phyloP scores from a whole-genome alignment of 35 echinoderm and acorn worm species.

The Diadema setosum region DNA sequence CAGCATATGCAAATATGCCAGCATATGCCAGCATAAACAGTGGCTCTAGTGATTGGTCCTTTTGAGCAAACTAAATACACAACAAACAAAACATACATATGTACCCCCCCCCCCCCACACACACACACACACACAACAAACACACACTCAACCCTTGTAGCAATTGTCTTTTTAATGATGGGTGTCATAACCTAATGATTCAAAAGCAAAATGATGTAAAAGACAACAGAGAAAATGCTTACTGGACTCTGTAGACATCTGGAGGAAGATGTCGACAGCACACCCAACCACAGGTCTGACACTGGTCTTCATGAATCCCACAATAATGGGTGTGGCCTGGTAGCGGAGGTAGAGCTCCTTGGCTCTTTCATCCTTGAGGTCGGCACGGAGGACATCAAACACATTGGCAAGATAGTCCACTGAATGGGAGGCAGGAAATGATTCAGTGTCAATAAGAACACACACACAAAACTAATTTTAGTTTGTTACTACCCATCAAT shows the following conservation, averaged over 20 bases:
- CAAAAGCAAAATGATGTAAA: not conserved
- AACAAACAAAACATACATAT: too few species aligned
- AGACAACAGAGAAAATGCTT: too few species aligned
- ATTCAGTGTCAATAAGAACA: too few species aligned
- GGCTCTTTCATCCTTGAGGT: conserved; percentile 80
- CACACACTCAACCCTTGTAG: not conserved
- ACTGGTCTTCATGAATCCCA: conserved; percentile 66
- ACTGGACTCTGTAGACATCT: conserved; percentile 99
- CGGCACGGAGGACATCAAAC: conserved; percentile 78
- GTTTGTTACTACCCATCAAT: too few species aligned
- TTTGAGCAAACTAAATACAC: too few species aligned
- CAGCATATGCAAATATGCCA: too few species aligned
- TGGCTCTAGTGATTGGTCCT: too few species aligned
- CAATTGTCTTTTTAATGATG: not conserved
- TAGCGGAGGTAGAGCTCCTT: conserved; percentile 92
- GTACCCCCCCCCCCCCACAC: too few species aligned
- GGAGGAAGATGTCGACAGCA: conserved; percentile 91
- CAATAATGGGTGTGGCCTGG: conserved; percentile 57
- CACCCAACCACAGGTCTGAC: conserved; percentile 40
- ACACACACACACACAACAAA: too few species aligned
- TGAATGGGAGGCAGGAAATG: not conserved
- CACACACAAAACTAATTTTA: too few species aligned
- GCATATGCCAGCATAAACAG: too few species aligned
- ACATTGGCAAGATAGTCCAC: conserved; percentile 89
- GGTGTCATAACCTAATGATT: not conserved